A percentile compares a stretch with the other conserved stretches of the same genome.
These are phyloP conservation scores for Datnioides undecimradiatus DNA, from an alignment of 2,113 vertebrate species.

Conservation along the genomic window DNA sequence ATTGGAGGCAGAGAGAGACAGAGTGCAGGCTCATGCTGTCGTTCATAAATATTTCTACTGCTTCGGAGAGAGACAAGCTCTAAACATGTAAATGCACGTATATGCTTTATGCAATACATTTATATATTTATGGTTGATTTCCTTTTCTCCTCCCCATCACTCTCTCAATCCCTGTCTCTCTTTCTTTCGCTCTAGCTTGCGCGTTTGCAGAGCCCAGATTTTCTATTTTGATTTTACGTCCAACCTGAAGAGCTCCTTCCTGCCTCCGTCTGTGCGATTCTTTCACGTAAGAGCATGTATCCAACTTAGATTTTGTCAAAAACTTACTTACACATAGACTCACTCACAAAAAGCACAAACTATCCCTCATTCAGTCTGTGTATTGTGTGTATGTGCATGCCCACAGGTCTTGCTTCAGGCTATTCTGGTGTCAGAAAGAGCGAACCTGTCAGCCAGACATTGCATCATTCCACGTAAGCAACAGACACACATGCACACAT, in stretches of 20 bases:
- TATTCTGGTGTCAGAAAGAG: constrained; percentile 55
- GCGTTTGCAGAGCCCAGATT: constrained; percentile 17
- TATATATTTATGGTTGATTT: constrained; percentile 48
- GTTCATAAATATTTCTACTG: constrained; percentile 51
- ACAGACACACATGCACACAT: constrained; percentile 28
- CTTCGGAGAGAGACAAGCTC: constrained; percentile 35
- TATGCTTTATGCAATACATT: constrained; percentile 58
- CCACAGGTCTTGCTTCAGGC: constrained; percentile 47
- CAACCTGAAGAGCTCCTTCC: background rate
- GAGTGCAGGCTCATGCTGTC: constrained; percentile 6
- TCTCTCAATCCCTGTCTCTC: background rate
- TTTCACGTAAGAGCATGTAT: background rate
- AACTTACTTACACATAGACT: constrained; percentile 17
- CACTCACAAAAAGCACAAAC: constrained; percentile 2
- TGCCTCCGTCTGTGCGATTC: background rate
- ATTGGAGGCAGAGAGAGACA: constrained; percentile 3
- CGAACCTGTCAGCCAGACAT: constrained; percentile 46
- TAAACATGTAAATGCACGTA: constrained; percentile 44
- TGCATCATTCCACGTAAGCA: constrained; percentile 39
- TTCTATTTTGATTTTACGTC: constrained; percentile 6
- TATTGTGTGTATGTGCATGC: background rate
- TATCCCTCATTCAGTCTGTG: background rate
- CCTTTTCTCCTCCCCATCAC: constrained; percentile 16
- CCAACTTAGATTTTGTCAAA: constrained; percentile 36
- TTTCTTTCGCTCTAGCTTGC: background rate